phyloP scores from a whole-genome alignment of 2,888 invertebrate species.

The Andrena camellia region DNA sequence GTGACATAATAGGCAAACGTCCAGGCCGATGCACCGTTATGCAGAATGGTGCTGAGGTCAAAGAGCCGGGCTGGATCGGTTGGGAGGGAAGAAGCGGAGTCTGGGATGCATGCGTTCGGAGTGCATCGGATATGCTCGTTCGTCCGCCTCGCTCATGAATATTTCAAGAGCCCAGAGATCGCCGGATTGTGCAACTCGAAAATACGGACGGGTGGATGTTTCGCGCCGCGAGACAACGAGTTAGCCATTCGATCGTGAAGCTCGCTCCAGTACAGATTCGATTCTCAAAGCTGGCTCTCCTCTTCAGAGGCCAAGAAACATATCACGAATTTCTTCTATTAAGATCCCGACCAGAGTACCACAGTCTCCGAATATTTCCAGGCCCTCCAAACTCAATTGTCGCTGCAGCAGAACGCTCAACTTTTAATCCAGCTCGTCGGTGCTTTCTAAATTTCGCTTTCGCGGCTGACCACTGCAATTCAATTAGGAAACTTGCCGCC shows the following conservation, averaged over 20 bases:
- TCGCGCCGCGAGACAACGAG: slow-evolving; percentile 18
- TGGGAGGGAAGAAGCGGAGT: slow-evolving; percentile 62
- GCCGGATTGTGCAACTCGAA: background rate
- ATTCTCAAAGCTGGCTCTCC: background rate
- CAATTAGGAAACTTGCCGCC: background rate
- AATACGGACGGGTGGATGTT: slow-evolving; percentile 27
- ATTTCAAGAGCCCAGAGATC: slow-evolving; percentile 57
- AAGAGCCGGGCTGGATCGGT: slow-evolving; percentile 69
- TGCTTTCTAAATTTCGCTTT: slow-evolving; percentile 14
- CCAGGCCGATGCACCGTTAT: slow-evolving; percentile 82
- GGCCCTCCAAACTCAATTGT: too few species aligned
- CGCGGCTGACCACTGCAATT: slow-evolving; percentile 2
- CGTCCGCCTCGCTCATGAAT: slow-evolving; percentile 64
- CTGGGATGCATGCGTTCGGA: slow-evolving; percentile 54
- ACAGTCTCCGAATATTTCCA: too few species aligned
- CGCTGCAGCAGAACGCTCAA: too few species aligned
- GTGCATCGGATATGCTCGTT: slow-evolving; percentile 68
- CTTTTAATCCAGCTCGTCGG: background rate
- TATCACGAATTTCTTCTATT: too few species aligned
- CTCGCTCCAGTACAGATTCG: background rate
- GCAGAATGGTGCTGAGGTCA: slow-evolving; percentile 79
- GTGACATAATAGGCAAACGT: slow-evolving; percentile 80
- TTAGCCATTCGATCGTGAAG: background rate
- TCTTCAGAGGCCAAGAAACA: background rate
- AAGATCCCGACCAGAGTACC: too few species aligned